Base-by-base conservation (phyloP, 1,140 invertebrate species). In the Drosophila kurseongensis region DNA sequence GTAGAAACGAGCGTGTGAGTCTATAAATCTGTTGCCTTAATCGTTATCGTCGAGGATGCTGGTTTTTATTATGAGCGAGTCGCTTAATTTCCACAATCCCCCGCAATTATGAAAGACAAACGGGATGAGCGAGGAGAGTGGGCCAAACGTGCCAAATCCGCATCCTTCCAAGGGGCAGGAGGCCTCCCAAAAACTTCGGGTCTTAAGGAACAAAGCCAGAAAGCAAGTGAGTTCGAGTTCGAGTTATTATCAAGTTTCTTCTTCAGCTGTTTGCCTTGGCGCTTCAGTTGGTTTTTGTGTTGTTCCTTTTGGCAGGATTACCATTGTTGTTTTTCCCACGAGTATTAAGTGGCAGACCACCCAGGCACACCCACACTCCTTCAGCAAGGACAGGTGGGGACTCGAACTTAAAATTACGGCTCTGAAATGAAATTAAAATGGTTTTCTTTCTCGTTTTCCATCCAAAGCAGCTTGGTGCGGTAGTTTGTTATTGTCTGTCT, bases 381-480 rank as follows among this genome's bases (percentile, higher is more conserved):
- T 35, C 35, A 12, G 35, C 40, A 59, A 41, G 52, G 69, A 69
- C 44, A 74, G 72, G 57, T 56, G 57, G 59, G 51, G 59, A 78
- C 52, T 82, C 51, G 74, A 80, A 89, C 75, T 88, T 86, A 89
- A 86, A 86, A 88, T 80, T 84, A 76, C 77, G 76, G 63, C 65
- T 75, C 52, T 66, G 65, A 78, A 85, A 88, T 89, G 76, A 88
- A 88, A 88, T 88, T 88, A 88, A 88, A 89, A 88, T 88, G 86
- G 83, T 69, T 88, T 72, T 72, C 61, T 62, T 55, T 52, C 48
- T 58, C 55, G 60, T 61, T 47, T 57, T 57, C 52, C 55, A 40
- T n/a, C 54, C 54, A 18, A 47, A 48, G 32, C 36, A 40, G 57
- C 44, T 66, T 51, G 38, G 45, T 61, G 45, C 66, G 72, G 79